Conservation (phyloP, 2,113 vertebrate species). For the Engraulis encrasicolus region DNA sequence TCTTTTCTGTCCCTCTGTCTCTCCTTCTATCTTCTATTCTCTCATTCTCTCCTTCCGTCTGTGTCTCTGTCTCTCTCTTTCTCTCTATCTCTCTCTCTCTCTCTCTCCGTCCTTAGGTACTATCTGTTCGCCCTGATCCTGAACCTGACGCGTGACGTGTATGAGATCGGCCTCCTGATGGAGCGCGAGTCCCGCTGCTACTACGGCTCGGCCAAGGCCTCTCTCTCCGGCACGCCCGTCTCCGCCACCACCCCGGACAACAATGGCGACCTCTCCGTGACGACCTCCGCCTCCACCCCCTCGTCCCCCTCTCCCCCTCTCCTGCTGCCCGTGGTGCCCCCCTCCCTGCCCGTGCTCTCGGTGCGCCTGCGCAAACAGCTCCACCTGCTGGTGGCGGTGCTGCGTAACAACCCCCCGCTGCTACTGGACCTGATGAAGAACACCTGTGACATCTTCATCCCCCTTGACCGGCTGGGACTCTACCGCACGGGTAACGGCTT, state of each 20-base stretch:
- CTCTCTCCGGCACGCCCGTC: conserved; percentile 33
- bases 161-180: conserved; percentile 83
- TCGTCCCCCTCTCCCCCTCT: conserved; percentile 31
- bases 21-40: not conserved
- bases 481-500: conserved; percentile 77
- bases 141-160: conserved; percentile 87
- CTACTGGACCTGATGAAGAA: conserved; percentile 89
- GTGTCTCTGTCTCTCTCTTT: not conserved
- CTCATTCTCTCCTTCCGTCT: not conserved
- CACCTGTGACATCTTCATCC: conserved; percentile 88
- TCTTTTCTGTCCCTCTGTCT: not conserved
- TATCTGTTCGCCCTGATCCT: conserved; percentile 91
- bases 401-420: conserved; percentile 84
- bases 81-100: not conserved
- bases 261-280: conserved; percentile 46
- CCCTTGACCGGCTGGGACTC: conserved; percentile 86
- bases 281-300: not conserved
- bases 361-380: conserved; percentile 69
- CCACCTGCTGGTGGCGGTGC: conserved; percentile 71
- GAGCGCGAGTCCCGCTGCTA: conserved; percentile 71
- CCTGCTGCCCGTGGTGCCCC: not conserved
- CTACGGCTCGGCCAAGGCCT: conserved; percentile 33
- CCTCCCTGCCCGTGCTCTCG: not conserved
- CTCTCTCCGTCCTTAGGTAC: conserved; percentile 71
- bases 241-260: conserved; percentile 31